These are phyloP conservation scores for Lytechinus variegatus DNA, from an alignment of 35 echinoderm and acorn worm genomes.

Conservation along the genomic window DNA sequence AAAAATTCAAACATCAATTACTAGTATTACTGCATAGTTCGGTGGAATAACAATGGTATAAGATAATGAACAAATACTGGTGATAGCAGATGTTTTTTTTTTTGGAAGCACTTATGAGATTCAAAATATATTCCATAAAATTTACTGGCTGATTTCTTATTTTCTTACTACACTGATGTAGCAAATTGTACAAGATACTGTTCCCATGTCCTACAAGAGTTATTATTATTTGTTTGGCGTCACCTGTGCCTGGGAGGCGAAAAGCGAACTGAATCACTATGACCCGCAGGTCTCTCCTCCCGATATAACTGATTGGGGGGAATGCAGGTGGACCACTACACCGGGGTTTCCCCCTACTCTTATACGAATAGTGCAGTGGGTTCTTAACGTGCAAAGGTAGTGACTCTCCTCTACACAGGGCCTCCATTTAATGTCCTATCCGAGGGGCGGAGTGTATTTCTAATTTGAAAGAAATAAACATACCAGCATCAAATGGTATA, in stretches of 20 bases:
- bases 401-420: too few species aligned
- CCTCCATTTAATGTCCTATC: too few species aligned
- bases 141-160: background rate
- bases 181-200: background rate
- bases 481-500: background rate
- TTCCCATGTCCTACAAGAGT: background rate
- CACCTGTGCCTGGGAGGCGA: too few species aligned
- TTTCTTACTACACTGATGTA: background rate
- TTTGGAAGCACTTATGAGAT: background rate
- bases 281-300: too few species aligned
- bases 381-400: too few species aligned
- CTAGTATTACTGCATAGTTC: background rate
- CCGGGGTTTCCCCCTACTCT: too few species aligned
- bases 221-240: too few species aligned
- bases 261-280: too few species aligned
- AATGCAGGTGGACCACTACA: too few species aligned
- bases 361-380: too few species aligned
- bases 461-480: background rate
- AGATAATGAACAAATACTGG: background rate
- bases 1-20: background rate
- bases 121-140: background rate
- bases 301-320: too few species aligned
- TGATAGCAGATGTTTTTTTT: background rate
- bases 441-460: too few species aligned
- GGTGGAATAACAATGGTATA: background rate